phyloP scores from a whole-genome alignment of 2,797 vertebrate species.

The Lateolabrax maculatus region DNA sequence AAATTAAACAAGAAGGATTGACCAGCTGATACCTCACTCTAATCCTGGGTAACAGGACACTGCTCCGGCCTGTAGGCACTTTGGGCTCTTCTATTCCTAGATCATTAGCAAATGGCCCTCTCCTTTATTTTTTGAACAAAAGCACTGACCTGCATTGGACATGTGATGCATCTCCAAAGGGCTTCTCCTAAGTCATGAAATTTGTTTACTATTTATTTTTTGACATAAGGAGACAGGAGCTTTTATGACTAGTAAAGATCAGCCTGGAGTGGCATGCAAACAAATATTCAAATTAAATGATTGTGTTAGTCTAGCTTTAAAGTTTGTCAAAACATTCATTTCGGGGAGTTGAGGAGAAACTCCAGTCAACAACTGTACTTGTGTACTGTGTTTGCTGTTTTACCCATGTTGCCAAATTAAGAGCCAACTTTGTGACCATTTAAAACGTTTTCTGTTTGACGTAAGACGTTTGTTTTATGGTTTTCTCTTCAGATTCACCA shows the following conservation, averaged over 20 bases:
- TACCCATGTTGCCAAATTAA: background rate
- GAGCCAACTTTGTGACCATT: background rate
- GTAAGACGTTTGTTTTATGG: background rate
- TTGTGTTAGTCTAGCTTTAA: background rate
- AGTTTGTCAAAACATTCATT: no score
- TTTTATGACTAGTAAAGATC: background rate
- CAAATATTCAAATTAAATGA: background rate
- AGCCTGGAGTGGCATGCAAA: background rate
- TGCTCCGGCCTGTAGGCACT: slow-evolving; percentile 10
- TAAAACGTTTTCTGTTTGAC: background rate
- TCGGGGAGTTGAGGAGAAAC: background rate
- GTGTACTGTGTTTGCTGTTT: background rate
- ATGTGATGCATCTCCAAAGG: background rate
- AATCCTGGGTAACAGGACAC: slow-evolving; percentile 67
- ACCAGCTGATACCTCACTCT: slow-evolving; percentile 60
- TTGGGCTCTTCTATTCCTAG: slow-evolving; percentile 67
- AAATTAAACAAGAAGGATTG: slow-evolving; percentile 71
- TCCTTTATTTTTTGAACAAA: slow-evolving; percentile 32
- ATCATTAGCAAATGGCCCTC: slow-evolving; percentile 54
- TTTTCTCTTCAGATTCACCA: slow-evolving; percentile 62
- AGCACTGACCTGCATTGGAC: background rate
- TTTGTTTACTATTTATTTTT: background rate
- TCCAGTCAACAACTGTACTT: background rate
- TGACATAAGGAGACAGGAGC: background rate
- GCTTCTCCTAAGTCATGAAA: background rate